Percentiles rank a stretch among this genome's conserved stretches.
phyloP scores from a whole-genome alignment of 2,797 vertebrate species.

The Rhincodon typus region DNA sequence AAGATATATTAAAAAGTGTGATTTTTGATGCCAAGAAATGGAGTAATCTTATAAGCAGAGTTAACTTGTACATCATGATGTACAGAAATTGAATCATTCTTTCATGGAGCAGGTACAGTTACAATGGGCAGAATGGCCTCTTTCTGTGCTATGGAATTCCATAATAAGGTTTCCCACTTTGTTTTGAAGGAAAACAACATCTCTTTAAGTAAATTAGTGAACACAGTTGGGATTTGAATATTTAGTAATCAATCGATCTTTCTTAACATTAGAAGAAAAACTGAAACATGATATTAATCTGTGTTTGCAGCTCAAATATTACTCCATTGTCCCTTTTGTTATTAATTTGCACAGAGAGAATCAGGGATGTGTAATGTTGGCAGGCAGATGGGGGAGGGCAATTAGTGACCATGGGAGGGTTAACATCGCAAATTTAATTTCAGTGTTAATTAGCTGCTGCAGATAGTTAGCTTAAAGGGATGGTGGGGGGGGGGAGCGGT shows the following conservation, averaged over 20 bases:
- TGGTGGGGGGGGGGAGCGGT: neutral
- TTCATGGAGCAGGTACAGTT: neutral
- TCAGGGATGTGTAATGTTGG: neutral
- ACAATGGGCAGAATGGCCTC: neutral
- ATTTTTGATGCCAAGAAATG: too few relatives aligned
- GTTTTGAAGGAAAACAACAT: neutral
- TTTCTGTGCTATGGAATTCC: neutral
- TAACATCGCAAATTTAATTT: constrained; percentile 33
- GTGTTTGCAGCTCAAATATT: neutral
- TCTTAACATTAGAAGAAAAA: neutral
- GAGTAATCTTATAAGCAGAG: too few relatives aligned
- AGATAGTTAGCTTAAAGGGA: constrained; percentile 36
- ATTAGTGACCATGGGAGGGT: constrained; percentile 33
- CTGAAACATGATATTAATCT: neutral
- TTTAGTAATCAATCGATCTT: neutral
- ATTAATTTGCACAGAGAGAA: constrained; percentile 22
- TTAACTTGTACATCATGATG: neutral
- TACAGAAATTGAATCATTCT: too few relatives aligned
- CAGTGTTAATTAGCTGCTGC: constrained; percentile 33
- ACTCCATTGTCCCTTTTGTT: constrained; percentile 22
- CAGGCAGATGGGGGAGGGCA: constrained; percentile 32
- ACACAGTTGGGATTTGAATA: neutral
- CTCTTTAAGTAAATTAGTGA: neutral
- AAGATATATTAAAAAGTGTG: too few relatives aligned
- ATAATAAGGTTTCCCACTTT: neutral